Conservation (phyloP, 2,888 invertebrate genomes). For the Lycocerus yunnanus region DNA sequence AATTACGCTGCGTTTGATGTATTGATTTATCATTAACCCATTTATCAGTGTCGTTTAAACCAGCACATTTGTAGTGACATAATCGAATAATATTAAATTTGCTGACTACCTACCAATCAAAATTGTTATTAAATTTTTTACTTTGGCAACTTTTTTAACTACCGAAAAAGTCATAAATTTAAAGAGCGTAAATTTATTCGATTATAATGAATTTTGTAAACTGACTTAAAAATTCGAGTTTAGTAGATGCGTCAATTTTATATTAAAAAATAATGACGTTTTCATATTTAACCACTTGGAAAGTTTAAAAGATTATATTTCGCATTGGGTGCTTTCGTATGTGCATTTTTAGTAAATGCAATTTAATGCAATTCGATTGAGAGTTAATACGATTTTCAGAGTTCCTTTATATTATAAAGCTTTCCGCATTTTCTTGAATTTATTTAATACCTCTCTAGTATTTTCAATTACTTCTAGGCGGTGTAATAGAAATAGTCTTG, state of each 20-base stretch:
- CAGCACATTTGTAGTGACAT: constrained; percentile 10
- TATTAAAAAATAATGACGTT: background rate
- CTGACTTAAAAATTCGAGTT: background rate
- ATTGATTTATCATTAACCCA: constrained; percentile 21
- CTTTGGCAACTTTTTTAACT: background rate
- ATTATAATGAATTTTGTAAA: background rate
- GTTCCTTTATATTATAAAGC: background rate
- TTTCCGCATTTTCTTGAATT: background rate
- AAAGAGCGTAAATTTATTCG: background rate
- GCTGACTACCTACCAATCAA: background rate
- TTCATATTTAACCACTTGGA: background rate
- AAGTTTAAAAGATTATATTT: background rate
- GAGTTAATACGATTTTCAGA: background rate
- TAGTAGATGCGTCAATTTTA: background rate
- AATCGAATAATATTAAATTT: constrained; percentile 5
- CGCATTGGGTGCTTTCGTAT: background rate
- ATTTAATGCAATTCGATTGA: background rate
- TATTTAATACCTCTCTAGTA: background rate
- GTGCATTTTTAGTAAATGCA: background rate
- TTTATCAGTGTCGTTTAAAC: constrained; percentile 15
- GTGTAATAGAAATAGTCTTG: background rate
- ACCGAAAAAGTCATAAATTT: background rate
- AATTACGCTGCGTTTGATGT: constrained; percentile 14
- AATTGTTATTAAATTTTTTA: background rate
- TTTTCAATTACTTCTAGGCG: background rate